These are phyloP conservation scores for Chaetura pelagica DNA, from an alignment of 2,113 vertebrate genomes.

Conservation along the genomic window DNA sequence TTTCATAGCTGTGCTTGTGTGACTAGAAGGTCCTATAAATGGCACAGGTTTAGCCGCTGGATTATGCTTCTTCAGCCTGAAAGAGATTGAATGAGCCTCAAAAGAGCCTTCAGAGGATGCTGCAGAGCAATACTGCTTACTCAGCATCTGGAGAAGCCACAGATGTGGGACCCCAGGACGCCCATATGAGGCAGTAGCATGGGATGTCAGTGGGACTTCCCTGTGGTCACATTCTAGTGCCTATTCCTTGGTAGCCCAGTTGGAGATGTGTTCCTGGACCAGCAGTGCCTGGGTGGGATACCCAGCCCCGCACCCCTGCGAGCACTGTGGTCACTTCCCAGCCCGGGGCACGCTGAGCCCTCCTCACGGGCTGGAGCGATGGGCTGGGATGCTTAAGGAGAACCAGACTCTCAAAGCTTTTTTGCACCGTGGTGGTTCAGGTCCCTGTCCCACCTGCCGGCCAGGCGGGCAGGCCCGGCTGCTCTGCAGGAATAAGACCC, in stretches of 20 bases:
- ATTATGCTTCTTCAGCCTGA: background rate
- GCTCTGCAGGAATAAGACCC: background rate
- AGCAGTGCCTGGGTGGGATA: rapidly evolving
- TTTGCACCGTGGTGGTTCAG: background rate
- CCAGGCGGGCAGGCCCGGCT: background rate
- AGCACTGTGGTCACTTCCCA: background rate
- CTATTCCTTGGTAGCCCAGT: background rate
- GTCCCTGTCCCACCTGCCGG: background rate
- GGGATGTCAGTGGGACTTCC: background rate
- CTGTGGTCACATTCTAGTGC: background rate
- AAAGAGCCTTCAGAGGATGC: background rate
- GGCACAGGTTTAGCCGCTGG: background rate
- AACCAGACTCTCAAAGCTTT: background rate
- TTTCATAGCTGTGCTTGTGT: background rate
- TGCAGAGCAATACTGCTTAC: background rate
- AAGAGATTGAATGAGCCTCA: background rate
- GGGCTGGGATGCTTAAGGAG: background rate
- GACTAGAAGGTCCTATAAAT: background rate
- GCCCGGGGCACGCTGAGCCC: background rate
- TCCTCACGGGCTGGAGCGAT: rapidly evolving
- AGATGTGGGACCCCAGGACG: too few relatives aligned
- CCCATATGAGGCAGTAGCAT: rapidly evolving
- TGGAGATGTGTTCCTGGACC: background rate
- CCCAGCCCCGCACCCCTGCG: background rate
- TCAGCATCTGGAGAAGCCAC: background rate